These are phyloP conservation scores for Xiphorhynchus elegans DNA, from an alignment of 2,113 vertebrate genomes.

Conservation along the genomic window DNA sequence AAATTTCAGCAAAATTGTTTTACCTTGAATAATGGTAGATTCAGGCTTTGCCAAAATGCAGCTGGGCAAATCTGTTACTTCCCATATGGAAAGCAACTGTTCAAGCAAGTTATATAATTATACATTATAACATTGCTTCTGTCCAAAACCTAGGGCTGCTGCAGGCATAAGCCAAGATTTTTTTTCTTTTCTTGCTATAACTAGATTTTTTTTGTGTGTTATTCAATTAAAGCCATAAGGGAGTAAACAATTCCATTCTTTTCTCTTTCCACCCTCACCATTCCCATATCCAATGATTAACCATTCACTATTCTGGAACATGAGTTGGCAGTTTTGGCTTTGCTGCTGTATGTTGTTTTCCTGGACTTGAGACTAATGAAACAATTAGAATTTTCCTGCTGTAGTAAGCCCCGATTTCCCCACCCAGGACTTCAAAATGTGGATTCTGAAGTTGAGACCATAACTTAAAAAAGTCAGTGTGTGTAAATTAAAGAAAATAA, in stretches of 20 bases:
- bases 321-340: constrained; percentile 16
- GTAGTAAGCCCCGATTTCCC: not conserved
- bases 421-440: not conserved
- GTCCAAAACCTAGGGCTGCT: constrained; percentile 48
- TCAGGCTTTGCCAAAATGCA: constrained; percentile 66
- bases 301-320: not conserved
- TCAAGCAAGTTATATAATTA: constrained; percentile 70
- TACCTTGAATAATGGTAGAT: constrained; percentile 50
- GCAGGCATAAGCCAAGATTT: constrained; percentile 46
- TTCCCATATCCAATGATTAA: constrained; percentile 10
- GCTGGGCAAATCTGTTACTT: constrained; percentile 69
- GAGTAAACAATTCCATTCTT: constrained; percentile 2
- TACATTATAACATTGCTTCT: constrained; percentile 59
- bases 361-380: not conserved
- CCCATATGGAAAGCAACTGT: constrained; percentile 75
- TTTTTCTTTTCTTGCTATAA: constrained; percentile 16
- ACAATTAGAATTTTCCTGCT: not conserved
- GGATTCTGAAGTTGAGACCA: not conserved
- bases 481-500: not conserved
- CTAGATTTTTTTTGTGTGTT: not conserved
- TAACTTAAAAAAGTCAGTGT: not conserved
- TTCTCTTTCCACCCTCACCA: not conserved
- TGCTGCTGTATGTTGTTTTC: not conserved
- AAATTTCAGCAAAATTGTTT: constrained; percentile 62
- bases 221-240: constrained; percentile 42